Base-by-base conservation (phyloP, 2,888 invertebrate species). In the Xestobium rufovillosum region DNA sequence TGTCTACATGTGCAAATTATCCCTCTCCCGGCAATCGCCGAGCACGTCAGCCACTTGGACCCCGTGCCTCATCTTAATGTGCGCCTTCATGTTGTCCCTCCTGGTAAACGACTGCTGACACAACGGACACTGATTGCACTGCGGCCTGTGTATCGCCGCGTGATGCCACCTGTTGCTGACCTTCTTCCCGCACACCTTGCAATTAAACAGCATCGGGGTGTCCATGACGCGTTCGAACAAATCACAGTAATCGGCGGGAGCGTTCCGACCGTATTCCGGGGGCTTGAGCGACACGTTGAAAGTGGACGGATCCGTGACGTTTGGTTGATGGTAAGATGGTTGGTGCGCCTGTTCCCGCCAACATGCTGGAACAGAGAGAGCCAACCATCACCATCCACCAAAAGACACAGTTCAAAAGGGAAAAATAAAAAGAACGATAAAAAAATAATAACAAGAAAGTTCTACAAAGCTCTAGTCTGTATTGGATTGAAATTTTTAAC, bases 91-190 rank as follows among this genome's bases (percentile, higher is more conserved):
- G 60, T 79, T 78, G 59, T 80, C 79, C 45, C 75, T 78, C 42
- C 79, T 68, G 28, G 78, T 78, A 53, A 79, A 71, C 36, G 73
- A 70, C 46, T 75, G 73, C 29, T 72, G 71, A 59, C 77, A 78
- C 51, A 75, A 61, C 2, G 78, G 76, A 50, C 78, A 78, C 53
- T 71, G 71, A 57, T 75, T 75, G 51, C 72, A 71, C 52, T 75
- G 75, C 10, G 77, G 76, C 47, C 72, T 72, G 58, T 78, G 79
- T 19, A 75, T 76, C 59, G 77, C 74, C 63, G 76, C 67, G 56
- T 78, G 78, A 56, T 80, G 78, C 72, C 79, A 78, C 53, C 77
- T 67, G 64, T 78, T 78, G 56, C 70, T 74, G 48, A 80, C 79
- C 44, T 70, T 69, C 66, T 80, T 79, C 43, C 76, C 75, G 63